Percentiles rank a stretch among this genome's conserved stretches.
phyloP scores from a whole-genome alignment of 1,140 invertebrate species.

The Theocolax elegans region DNA sequence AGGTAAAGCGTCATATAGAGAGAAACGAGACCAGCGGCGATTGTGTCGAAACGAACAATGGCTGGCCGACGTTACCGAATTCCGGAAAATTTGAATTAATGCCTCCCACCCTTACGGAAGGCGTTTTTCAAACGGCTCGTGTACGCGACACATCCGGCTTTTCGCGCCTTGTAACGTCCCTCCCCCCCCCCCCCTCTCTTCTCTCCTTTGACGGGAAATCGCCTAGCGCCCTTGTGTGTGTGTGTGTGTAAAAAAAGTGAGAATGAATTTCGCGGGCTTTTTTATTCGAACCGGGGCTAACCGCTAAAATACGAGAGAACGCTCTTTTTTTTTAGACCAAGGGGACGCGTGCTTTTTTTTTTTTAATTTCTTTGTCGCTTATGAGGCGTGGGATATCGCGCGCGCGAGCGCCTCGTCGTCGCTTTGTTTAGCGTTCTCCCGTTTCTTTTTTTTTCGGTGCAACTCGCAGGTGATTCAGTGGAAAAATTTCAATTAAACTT shows the following conservation, averaged over 20 bases:
- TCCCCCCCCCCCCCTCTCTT: too few species aligned
- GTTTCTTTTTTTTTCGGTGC: not conserved
- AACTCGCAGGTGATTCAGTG: slow-evolving; percentile 6
- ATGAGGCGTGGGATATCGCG: not conserved
- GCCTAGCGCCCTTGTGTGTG: not conserved
- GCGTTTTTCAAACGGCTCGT: slow-evolving; percentile 53
- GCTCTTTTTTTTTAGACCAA: not conserved
- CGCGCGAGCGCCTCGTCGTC: not conserved
- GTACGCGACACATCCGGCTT: slow-evolving; percentile 16
- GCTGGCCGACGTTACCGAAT: slow-evolving; percentile 31
- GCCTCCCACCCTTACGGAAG: slow-evolving; percentile 44
- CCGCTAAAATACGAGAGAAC: slow-evolving; percentile 27
- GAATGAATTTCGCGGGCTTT: slow-evolving; percentile 11
- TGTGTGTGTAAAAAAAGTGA: not conserved
- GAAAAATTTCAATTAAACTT: slow-evolving; percentile 31
- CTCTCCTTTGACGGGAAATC: slow-evolving; percentile 1
- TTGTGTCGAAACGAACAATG: slow-evolving; percentile 40
- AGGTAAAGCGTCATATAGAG: too few species aligned
- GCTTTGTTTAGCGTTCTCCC: not conserved
- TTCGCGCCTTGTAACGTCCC: slow-evolving; percentile 2
- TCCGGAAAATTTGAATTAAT: slow-evolving; percentile 57
- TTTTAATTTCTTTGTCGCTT: slow-evolving; percentile 15
- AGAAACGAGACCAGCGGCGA: too few species aligned
- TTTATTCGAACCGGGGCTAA: slow-evolving; percentile 20
- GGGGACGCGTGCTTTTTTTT: not conserved